Evolutionary conservation across 2,797 vertebrate species (phyloP), one percentile per base, ranked within the genome.

Genomic region (Vultur gryphus): DNA sequence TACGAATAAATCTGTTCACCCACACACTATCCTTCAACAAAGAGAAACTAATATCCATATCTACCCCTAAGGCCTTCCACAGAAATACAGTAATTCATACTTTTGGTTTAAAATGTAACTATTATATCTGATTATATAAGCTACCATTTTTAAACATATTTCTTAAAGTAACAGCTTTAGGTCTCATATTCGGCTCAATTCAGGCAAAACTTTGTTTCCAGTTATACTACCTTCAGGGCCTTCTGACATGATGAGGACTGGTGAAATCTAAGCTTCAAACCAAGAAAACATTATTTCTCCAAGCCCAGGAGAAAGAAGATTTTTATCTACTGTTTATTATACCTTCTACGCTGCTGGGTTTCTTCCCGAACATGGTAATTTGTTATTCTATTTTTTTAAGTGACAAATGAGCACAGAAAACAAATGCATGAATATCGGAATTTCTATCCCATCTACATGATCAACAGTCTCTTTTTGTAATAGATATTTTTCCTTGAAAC

Each of bases 101-200:
- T 41, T 94, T 90, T 77, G 43, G 57, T 94, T 92, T 75, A 57
- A 89, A 96, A 83, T 54, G 85, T 55, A 92, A 49, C 13, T 67
- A 66, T 43, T 80, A 70, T 72, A 90, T 80, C 16, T 71, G 13
- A 83, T 66, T 70, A 59, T 26, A 44, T 24, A 92, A 92, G 6
- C 23, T 73, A 58, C 18, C 13, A 39, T 55, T 87, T 87, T 64
- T 43, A 77, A 87, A 87, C 6, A 24, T 31, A 58, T 44, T 89
- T 93, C 76, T 75, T 72, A 41, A 87, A 75, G n/a, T 44, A 86
- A 76, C 57, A 90, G 19, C 31, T 92, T 73, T 73, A 73, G 10
- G 24, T 77, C 20, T 26, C 51, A 15, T 17, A 73, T 1, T 8
- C 2, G 13, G 23, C 26, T 79, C 25, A 85, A 48, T 43, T 82